Base-by-base conservation (phyloP, 1,140 invertebrate genomes). In the Zophobas morio region DNA sequence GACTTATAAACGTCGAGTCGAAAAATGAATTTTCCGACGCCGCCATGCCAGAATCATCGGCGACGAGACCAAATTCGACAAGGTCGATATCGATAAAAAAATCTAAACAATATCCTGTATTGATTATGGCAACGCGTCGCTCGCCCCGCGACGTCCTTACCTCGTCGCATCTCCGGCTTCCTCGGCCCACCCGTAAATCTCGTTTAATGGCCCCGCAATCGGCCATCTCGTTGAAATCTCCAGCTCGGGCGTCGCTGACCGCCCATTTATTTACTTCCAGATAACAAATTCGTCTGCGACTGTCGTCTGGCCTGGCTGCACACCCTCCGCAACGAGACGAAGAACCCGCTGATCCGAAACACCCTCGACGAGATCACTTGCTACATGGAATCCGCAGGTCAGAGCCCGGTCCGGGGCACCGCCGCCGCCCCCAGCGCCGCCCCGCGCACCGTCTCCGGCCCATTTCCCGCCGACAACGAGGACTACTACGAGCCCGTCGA, bases 281-380 rank as follows among this genome's bases (percentile, higher is more conserved):
- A 92, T 82, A 95, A 94, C 87, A 91, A 91, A 84, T 92, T 95
- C 87, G 89, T 91, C 76, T 95, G 94, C 86, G 93, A 95, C 88
- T 94, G 93, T 84, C 91, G 93, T 77, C 87, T 95, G 75, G 89
- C 91, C 70, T 95, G 93, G 94, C 91, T 94, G 86, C 92, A 93
- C 85, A 87, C 88, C 46, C 85, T 95, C 74, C 89, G 90, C 78
- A 94, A 94, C 84, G 92, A 93, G 77, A 94, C 93, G 75, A 90
- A 90, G 84, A 93, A 92, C 83, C 86, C 88, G 75, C 90, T 90
- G 81, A 89, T 94, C 74, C 90, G 89, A 77, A 89, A 90, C 75
- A 90, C 91, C 36, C 86, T 94, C 53, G 91, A 93, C 54, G 88
- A 90, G 51, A 88, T 94, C 40, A 91, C 89, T 74, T 95, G 93